Percentiles rank a stretch among this genome's conserved stretches.
Evolutionary conservation across 2,888 invertebrate genomes (phyloP).

Genomic region (Pharmacophagus antenor): DNA sequence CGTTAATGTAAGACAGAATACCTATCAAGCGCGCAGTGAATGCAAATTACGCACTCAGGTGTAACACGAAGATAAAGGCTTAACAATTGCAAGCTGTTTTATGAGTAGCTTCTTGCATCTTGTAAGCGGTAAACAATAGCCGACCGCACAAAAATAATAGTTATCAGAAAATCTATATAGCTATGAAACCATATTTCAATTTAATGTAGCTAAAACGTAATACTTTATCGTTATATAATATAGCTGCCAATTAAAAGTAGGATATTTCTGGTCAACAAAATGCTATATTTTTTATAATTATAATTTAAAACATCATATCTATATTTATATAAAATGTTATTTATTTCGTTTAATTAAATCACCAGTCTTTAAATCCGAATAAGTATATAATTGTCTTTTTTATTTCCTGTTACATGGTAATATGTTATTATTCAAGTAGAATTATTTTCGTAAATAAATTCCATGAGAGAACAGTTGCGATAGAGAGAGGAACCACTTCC

Average conservation of each 20-base stretch:
- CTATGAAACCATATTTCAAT: no score
- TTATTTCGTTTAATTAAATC: no score
- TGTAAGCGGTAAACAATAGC: background rate
- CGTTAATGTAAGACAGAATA: constrained; percentile 44
- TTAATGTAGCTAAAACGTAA: no score
- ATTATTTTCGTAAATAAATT: background rate
- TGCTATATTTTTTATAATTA: no score
- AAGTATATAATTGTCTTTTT: background rate
- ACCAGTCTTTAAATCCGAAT: background rate
- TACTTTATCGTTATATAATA: no score
- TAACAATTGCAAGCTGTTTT: constrained; percentile 43
- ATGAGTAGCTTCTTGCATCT: constrained; percentile 32
- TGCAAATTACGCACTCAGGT: constrained; percentile 65
- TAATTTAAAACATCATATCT: no score
- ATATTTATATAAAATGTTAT: no score
- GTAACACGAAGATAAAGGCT: constrained; percentile 58
- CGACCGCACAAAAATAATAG: background rate
- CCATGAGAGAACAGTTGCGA: constrained; percentile 2
- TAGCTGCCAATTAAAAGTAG: no score
- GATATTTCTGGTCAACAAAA: no score
- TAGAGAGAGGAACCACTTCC: constrained; percentile 28
- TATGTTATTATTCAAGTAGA: background rate
- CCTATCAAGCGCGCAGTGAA: constrained; percentile 56
- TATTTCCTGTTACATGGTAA: background rate
- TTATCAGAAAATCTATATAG: background rate